Evolutionary conservation across 2,888 invertebrate genomes (phyloP), one percentile per base, ranked within the genome.

Genomic region (Ophion costatus): DNA sequence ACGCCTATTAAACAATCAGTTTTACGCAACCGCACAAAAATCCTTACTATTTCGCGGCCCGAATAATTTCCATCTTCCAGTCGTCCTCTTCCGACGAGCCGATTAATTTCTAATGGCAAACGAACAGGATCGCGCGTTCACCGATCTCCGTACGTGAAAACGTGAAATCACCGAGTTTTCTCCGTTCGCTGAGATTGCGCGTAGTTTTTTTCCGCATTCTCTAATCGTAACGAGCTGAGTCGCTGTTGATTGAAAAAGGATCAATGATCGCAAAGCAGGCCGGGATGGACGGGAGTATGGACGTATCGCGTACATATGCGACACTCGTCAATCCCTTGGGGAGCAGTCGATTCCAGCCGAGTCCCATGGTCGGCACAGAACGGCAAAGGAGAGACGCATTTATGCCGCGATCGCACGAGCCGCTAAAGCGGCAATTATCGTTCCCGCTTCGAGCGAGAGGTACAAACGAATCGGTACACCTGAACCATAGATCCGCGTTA

Each of bases 401-500:
- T 76, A 73, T 76, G 69, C 56, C 51, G 80, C 57, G 84, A 79
- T 83, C 84, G 82, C 79, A 84, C 82, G 81, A 83, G 81, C 78
- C 76, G 83, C 66, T 81, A 79, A 69, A 67, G 69, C 70, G 73
- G 87, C 90, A 91, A 92, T 92, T 91, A 90, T 92, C 90, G 89
- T 90, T 89, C 87, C 86, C 74, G n/a, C 79, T 14, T 2, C 81
- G 88, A 86, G 74, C 76, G 76, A 85, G 84, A 89, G 89, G 87
- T 89, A 88, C 88, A 89, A 91, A 91, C 89, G 91, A 89, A 90
- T 91, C 89, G 88, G 89, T 90, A 90, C 92, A 92, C 91, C 93
- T 92, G 92, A 93, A 92, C 92, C 91, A 92, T 93, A 93, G 93
- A 91, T 92, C 89, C 90, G 91, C 91, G 90, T 92, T 92, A 92